Percentiles rank a stretch among this genome's conserved stretches.
phyloP scores from a whole-genome alignment of 2,113 vertebrate genomes.

The Lepus americanus region DNA sequence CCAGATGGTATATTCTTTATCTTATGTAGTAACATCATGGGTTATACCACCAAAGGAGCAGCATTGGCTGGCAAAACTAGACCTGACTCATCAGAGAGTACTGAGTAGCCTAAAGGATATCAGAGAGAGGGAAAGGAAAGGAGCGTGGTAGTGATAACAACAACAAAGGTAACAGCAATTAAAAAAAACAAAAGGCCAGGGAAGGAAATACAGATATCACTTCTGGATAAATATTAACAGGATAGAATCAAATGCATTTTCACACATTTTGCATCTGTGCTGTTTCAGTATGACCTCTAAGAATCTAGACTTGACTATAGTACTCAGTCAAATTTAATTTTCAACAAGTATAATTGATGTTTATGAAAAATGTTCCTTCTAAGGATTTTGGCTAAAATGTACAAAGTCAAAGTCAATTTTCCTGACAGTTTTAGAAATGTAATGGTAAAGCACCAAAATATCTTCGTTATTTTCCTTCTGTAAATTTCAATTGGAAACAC shows the following conservation, averaged over 20 bases:
- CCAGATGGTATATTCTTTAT: not conserved
- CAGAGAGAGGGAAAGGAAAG: not conserved
- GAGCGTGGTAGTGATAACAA: not conserved
- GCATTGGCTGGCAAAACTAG: not conserved
- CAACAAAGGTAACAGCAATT: not conserved
- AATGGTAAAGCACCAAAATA: slow-evolving; percentile 5
- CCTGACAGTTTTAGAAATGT: slow-evolving; percentile 1
- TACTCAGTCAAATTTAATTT: not conserved
- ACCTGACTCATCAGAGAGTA: not conserved
- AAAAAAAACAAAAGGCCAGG: not conserved
- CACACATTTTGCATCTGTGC: not conserved
- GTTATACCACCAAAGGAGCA: rapidly evolving
- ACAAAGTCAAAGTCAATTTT: slow-evolving; percentile 1
- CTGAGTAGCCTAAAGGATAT: not conserved
- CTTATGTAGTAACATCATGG: not conserved
- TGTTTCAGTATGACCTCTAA: not conserved
- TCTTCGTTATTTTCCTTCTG: slow-evolving; percentile 17
- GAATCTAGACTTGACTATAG: not conserved
- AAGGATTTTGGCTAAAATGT: not conserved
- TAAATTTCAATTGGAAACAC: not conserved
- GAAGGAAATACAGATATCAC: not conserved
- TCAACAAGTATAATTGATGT: slow-evolving; percentile 1
- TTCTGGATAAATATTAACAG: not conserved
- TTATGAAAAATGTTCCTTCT: not conserved
- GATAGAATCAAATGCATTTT: not conserved